A percentile compares a stretch with the other conserved stretches of the same genome.
phyloP scores from a whole-genome alignment of 2,888 invertebrate species.

The Orthosia gracilis region DNA sequence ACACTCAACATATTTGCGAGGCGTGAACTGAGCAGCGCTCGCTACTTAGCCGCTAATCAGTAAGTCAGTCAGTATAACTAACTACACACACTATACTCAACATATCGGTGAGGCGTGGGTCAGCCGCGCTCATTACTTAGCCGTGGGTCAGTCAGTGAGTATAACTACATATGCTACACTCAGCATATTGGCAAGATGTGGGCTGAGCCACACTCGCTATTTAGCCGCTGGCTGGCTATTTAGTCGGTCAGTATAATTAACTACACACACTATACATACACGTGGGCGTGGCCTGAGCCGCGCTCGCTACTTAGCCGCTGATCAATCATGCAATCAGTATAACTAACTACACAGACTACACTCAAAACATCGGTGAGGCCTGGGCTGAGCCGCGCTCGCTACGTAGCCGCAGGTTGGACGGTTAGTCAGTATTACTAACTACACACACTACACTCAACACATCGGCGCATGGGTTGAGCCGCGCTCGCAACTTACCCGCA shows the following conservation, averaged over 20 bases:
- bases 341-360: slow-evolving; percentile 36
- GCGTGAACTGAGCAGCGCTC: no score
- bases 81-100: slow-evolving; percentile 65
- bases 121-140: slow-evolving; percentile 71
- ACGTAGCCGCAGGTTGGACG: slow-evolving; percentile 64
- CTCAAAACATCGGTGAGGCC: slow-evolving; percentile 80
- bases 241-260: no score
- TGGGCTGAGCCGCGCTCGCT: slow-evolving; percentile 78
- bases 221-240: slow-evolving; percentile 64
- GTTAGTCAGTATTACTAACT: neutral
- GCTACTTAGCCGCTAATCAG: no score
- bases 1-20: slow-evolving; percentile 67
- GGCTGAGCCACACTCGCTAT: slow-evolving; percentile 74
- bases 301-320: no score
- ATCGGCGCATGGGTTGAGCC: no score
- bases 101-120: slow-evolving; percentile 27
- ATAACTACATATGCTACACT: slow-evolving; percentile 63
- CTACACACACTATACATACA: no score
- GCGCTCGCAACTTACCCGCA: no score
- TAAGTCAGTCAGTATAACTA: slow-evolving; percentile 27
- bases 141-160: slow-evolving; percentile 67
- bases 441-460: no score
- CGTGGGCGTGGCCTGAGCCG: no score
- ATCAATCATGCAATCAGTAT: slow-evolving; percentile 21
- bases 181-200: slow-evolving; percentile 81